These are phyloP conservation scores for Drosophila auraria DNA, from an alignment of 1,140 invertebrate species.

Conservation along the genomic window DNA sequence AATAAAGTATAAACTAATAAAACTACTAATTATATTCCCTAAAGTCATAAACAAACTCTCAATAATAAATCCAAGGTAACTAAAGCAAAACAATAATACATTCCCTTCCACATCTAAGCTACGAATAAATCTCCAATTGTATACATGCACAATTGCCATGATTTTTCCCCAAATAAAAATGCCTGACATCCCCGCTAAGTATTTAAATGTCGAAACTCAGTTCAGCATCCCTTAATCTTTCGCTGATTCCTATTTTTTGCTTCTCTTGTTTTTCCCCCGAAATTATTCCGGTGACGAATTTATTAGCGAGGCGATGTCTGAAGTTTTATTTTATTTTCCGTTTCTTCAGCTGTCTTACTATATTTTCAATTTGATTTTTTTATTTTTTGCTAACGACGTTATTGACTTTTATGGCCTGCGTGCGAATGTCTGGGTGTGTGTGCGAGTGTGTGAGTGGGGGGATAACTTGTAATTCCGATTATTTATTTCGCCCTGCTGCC, in stretches of 20 bases:
- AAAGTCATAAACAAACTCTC: background rate
- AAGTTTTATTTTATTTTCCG: constrained; percentile 47
- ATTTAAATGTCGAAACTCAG: constrained; percentile 11
- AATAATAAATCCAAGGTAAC: constrained; percentile 1
- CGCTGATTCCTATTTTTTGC: background rate
- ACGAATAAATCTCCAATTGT: background rate
- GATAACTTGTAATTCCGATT: constrained; percentile 54
- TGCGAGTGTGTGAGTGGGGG: constrained; percentile 2
- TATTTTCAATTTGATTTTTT: constrained; percentile 55
- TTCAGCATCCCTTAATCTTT: constrained; percentile 7
- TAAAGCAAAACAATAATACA: background rate
- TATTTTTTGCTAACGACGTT: constrained; percentile 56
- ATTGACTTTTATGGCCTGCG: constrained; percentile 47
- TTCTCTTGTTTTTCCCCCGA: constrained; percentile 13
- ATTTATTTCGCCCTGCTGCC: constrained; percentile 19
- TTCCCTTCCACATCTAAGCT: background rate
- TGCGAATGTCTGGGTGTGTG: constrained; percentile 15
- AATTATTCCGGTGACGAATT: constrained; percentile 60
- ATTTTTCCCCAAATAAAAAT: background rate
- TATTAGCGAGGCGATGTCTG: constrained; percentile 47
- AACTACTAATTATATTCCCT: too few species aligned
- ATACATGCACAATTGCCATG: background rate
- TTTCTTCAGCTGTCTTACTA: constrained; percentile 42
- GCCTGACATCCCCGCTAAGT: constrained; percentile 4
- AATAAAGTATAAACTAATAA: background rate